Evolutionary conservation across 2,888 invertebrate species (phyloP).

Genomic region (Neocrepidodera transversa): DNA sequence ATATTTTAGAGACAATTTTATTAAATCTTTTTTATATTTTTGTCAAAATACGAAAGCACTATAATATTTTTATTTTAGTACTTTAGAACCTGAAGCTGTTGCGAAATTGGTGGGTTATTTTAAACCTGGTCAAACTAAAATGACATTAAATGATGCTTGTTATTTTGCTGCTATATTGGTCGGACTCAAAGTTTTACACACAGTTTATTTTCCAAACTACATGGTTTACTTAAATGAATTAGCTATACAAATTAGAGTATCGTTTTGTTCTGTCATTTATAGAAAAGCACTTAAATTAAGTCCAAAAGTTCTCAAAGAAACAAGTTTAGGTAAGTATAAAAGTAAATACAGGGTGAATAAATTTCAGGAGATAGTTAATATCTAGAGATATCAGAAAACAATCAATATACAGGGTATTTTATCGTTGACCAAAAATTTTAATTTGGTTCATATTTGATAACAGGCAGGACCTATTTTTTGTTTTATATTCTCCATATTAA

Average conservation of each 20-base stretch:
- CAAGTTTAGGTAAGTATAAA: constrained; percentile 41
- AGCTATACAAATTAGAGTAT: constrained; percentile 82
- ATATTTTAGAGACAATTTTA: too few species aligned
- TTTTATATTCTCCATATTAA: too few species aligned
- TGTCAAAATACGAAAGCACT: background rate
- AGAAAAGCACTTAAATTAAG: constrained; percentile 49
- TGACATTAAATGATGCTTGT: constrained; percentile 67
- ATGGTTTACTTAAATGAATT: constrained; percentile 72
- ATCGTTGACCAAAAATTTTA: too few species aligned
- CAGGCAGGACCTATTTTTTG: too few species aligned
- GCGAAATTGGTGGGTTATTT: constrained; percentile 74
- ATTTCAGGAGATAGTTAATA: too few species aligned
- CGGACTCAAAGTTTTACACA: constrained; percentile 68
- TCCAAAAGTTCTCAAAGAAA: constrained; percentile 40
- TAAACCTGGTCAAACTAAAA: constrained; percentile 62
- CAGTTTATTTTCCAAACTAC: constrained; percentile 78
- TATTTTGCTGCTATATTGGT: constrained; percentile 74
- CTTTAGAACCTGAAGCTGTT: constrained; percentile 70
- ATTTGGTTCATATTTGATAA: too few species aligned
- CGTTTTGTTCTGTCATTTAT: constrained; percentile 82
- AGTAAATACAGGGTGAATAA: too few species aligned
- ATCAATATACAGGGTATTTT: too few species aligned
- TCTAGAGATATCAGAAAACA: too few species aligned
- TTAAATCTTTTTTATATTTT: constrained; percentile 1
- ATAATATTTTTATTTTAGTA: constrained; percentile 57